phyloP scores from a whole-genome alignment of 2,888 invertebrate genomes.

The Rhagonycha lutea region DNA sequence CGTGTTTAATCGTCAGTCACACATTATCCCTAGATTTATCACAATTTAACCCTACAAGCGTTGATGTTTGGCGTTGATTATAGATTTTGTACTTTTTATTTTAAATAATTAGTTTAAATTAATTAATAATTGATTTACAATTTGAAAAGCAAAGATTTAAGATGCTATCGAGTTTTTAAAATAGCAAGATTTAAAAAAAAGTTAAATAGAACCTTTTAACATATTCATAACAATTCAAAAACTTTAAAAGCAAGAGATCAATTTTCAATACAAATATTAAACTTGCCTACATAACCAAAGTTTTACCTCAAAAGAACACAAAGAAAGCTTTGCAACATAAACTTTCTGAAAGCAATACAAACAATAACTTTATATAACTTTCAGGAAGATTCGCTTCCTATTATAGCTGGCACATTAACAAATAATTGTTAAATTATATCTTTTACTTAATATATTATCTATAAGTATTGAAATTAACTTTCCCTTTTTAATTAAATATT shows the following conservation, averaged over 20 bases:
- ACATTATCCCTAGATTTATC: neutral
- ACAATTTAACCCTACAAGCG: neutral
- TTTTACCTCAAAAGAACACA: conserved; percentile 24
- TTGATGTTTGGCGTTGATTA: neutral
- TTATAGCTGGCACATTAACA: conserved; percentile 5
- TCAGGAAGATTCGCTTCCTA: conserved; percentile 8
- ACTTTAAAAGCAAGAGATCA: conserved; percentile 40
- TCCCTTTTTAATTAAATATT: neutral
- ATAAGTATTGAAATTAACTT: neutral
- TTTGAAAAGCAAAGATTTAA: neutral
- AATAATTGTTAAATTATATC: conserved; percentile 15
- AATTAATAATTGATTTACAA: neutral
- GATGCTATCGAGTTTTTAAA: neutral
- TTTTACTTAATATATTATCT: neutral
- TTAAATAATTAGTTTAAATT: neutral
- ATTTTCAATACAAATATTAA: conserved; percentile 43
- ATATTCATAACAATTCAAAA: conserved; percentile 39
- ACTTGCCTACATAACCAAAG: conserved; percentile 36
- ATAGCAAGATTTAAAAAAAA: conserved; percentile 9
- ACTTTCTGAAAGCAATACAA: conserved; percentile 24
- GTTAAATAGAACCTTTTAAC: conserved; percentile 38
- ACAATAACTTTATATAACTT: conserved; percentile 10
- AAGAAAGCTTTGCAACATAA: conserved; percentile 24
- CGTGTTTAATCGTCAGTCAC: neutral
- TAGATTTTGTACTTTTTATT: neutral